Conservation (phyloP, 92 coral and sea anemone genomes). For the Diadumene lineata region DNA sequence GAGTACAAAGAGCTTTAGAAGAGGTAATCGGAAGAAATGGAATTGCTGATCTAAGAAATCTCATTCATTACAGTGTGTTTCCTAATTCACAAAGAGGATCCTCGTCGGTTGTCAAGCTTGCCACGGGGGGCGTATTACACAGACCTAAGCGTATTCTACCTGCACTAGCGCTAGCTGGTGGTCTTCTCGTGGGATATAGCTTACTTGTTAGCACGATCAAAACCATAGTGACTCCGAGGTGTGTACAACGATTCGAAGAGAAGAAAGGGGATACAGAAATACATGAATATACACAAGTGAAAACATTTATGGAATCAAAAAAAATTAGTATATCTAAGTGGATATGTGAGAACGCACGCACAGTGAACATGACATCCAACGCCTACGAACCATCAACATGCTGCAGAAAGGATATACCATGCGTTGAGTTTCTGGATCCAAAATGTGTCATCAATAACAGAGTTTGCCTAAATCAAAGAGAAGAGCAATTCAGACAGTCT, state of each 20-base stretch:
- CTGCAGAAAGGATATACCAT: constrained; percentile 27
- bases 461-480: constrained; percentile 22
- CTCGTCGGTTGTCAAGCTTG: neutral
- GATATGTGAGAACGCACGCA: constrained; percentile 15
- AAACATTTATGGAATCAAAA: neutral
- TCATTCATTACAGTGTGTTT: neutral
- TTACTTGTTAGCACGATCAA: neutral
- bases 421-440: constrained; percentile 35
- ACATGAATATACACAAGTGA: neutral
- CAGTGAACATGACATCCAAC: constrained; percentile 14
- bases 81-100: neutral
- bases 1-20: neutral
- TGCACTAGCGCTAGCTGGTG: too few species aligned
- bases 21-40: constrained; percentile 1
- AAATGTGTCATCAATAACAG: constrained; percentile 14
- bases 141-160: too few species aligned
- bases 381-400: constrained; percentile 31
- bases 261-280: neutral
- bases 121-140: neutral
- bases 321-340: neutral
- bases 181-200: too few species aligned
- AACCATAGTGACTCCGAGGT: neutral
- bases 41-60: neutral
- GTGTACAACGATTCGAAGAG: neutral
- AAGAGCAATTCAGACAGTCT: neutral